Conservation (phyloP, 1,140 invertebrate species). For the Ridgeia piscesae region DNA sequence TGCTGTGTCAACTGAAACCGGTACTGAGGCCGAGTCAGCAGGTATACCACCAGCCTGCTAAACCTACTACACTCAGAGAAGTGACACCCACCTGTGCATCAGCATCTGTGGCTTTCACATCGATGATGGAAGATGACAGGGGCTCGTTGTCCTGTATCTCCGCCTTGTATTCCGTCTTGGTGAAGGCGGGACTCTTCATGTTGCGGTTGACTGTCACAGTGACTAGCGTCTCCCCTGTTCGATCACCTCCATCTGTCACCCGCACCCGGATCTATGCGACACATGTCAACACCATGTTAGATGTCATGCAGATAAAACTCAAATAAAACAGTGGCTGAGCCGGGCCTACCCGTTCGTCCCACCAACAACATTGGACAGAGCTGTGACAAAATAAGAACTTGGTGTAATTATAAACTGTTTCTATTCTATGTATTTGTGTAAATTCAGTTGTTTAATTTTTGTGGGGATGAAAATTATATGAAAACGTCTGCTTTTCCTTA, state of each 20-base stretch:
- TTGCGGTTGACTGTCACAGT: constrained; percentile 41
- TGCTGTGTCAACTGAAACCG: too few relatives aligned
- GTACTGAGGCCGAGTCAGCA: too few relatives aligned
- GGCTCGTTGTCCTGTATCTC: constrained; percentile 26
- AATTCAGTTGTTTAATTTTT: too few relatives aligned
- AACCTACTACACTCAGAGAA: not conserved
- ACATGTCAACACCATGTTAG: not conserved
- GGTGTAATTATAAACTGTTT: too few relatives aligned
- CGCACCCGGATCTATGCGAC: constrained; percentile 38
- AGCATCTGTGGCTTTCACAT: constrained; percentile 15
- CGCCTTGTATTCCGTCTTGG: not conserved
- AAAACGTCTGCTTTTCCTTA: too few relatives aligned
- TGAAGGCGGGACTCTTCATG: constrained; percentile 35
- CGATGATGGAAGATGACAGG: constrained; percentile 21
- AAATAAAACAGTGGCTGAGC: not conserved
- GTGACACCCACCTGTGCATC: constrained; percentile 19
- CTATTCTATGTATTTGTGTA: too few relatives aligned
- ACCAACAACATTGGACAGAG: too few relatives aligned
- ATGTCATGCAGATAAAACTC: not conserved
- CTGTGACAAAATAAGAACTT: too few relatives aligned
- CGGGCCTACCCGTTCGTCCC: not conserved
- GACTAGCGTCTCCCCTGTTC: constrained; percentile 36
- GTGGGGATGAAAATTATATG: too few relatives aligned
- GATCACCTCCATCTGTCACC: constrained; percentile 42
- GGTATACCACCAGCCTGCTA: too few relatives aligned